These are phyloP conservation scores for Rattus rattus DNA, from an alignment of 2,113 vertebrate genomes.

Conservation along the genomic window DNA sequence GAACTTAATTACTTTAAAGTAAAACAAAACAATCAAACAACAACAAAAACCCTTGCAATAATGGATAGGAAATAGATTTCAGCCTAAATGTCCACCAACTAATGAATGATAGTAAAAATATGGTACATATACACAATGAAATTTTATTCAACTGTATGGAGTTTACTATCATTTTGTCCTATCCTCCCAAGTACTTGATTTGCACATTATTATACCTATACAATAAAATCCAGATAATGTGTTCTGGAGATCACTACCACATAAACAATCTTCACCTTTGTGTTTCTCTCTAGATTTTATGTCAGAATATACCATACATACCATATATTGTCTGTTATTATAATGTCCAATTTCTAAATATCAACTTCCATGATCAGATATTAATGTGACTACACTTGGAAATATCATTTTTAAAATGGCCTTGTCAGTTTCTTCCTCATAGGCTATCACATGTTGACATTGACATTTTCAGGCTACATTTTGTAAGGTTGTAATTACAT, in stretches of 20 bases:
- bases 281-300: background rate
- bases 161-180: background rate
- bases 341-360: background rate
- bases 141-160: background rate
- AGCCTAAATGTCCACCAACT: background rate
- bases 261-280: background rate
- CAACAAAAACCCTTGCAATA: background rate
- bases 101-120: background rate
- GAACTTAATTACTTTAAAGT: background rate
- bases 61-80: background rate
- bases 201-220: background rate
- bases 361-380: background rate
- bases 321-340: background rate
- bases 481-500: background rate
- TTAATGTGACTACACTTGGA: background rate
- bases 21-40: background rate
- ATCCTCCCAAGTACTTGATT: no score
- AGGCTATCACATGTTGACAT: background rate
- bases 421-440: background rate
- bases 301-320: background rate
- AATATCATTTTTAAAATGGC: background rate
- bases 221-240: background rate
- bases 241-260: background rate
- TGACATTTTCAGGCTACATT: conserved; percentile 3
- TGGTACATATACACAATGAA: background rate